Evolutionary conservation across 2,113 vertebrate species (phyloP).

Genomic region (Centropus unirufus): DNA sequence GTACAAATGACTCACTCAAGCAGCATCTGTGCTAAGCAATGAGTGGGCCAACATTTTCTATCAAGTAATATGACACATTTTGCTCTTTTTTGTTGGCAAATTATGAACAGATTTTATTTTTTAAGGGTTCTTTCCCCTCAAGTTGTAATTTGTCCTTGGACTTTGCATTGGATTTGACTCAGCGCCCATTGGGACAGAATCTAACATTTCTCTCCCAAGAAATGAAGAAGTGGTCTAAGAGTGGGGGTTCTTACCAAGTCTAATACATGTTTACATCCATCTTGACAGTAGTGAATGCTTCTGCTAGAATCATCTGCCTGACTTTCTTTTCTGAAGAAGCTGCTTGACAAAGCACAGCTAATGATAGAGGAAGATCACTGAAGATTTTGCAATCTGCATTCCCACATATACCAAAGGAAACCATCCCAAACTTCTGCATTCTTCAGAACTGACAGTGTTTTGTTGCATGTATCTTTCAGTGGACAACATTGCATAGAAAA

Average conservation of each 20-base stretch:
- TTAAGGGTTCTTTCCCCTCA: not conserved
- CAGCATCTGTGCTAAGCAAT: conserved; percentile 49
- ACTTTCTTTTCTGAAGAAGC: not conserved
- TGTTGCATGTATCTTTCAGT: not conserved
- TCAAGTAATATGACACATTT: conserved; percentile 30
- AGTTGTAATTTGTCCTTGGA: not conserved
- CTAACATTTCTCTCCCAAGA: not conserved
- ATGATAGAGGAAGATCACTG: not conserved
- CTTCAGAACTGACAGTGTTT: not conserved
- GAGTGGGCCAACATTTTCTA: conserved; percentile 46
- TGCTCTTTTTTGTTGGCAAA: conserved; percentile 55
- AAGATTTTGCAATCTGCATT: not conserved
- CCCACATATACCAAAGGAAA: not conserved
- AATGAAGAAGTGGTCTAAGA: not conserved
- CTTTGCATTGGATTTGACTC: not conserved
- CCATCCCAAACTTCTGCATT: not conserved
- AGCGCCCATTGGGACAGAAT: not conserved
- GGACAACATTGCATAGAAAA: not conserved
- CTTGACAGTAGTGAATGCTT: not conserved
- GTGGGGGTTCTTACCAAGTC: not conserved
- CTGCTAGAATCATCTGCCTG: not conserved
- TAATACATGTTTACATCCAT: not conserved
- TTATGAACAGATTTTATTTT: not conserved
- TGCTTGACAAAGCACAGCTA: not conserved
- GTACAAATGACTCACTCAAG: conserved; percentile 36